Base-by-base conservation (phyloP, 2,797 vertebrate species). In the Anableps anableps region DNA sequence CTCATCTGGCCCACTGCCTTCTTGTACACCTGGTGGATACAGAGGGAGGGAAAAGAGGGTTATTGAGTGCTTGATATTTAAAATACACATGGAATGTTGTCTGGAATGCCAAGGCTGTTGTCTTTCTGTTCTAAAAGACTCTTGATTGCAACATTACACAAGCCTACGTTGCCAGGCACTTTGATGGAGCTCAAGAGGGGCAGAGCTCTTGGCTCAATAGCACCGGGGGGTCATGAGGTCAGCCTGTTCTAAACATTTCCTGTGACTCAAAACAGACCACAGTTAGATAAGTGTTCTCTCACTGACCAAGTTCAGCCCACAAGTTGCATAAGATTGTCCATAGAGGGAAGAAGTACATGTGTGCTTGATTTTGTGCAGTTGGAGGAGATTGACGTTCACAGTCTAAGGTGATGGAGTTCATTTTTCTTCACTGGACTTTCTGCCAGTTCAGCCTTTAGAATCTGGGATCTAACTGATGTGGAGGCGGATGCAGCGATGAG, bases 1-100 rank as follows among this genome's bases (percentile, higher is more conserved):
- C 96, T 97, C 91, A 99, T 95, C 92, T 99, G 97, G 36, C 97
- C 95, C 0, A 97, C 94, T 0, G 96, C 96, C 93, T 98, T 98
- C 77, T 97, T 86, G 89, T 97, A 98, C 0, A 96, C 92, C 98
- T 99, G 78, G 1, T 23, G 75, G 45, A 76, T 0, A 3, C 6
- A 72, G 21, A 9, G 26, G 21, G 5, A 55, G 26, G 11, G 1
- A 45, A n/a, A n/a, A 0, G 7, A 72, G 13, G 58, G 7, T 64
- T 34, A 47, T 23, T 26, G 6, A 21, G 8, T 11, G 45, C 10
- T 16, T 31, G 11, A 16, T 36, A 21, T 26, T 1, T 17, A 29
- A 43, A 58, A 19, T 29, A n/a, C 10, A 11, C 5, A 16, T 13
- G 48, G 43, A 7, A 9, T 53, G 5, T 38, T 38, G 16, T 36